Conservation (phyloP, 2,888 invertebrate genomes). For the Zygothrica quintamaculata region DNA sequence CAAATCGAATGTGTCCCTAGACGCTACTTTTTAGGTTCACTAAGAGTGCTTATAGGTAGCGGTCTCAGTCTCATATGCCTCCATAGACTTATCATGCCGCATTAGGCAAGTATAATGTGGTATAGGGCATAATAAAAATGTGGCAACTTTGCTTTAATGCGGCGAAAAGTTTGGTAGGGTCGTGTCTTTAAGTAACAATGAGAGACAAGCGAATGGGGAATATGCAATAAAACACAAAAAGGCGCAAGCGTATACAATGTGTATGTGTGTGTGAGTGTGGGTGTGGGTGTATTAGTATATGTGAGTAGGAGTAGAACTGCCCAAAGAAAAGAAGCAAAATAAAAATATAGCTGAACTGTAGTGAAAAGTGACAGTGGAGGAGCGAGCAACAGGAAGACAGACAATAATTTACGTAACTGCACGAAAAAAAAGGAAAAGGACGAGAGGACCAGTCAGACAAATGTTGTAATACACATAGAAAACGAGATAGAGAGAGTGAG, state of each 20-base stretch:
- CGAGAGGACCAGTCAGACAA: conserved; percentile 42
- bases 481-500: not conserved
- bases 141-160: conserved; percentile 67
- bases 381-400: conserved; percentile 68
- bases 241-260: conserved; percentile 41
- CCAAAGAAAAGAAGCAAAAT: conserved; percentile 38
- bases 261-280: conserved; percentile 10
- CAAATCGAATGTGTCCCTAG: too few species aligned
- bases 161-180: conserved; percentile 30
- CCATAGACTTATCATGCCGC: not conserved
- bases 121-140: conserved; percentile 20
- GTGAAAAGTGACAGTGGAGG: conserved; percentile 70
- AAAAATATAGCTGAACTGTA: conserved; percentile 54
- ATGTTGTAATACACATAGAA: conserved; percentile 20
- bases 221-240: conserved; percentile 78
- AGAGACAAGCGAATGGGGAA: conserved; percentile 75
- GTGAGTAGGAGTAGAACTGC: conserved; percentile 5
- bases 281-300: conserved; percentile 20
- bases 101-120: too few species aligned
- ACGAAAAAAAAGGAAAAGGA: conserved; percentile 43
- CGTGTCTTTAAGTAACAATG: conserved; percentile 56
- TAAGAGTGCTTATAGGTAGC: too few species aligned
- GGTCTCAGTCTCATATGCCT: too few species aligned
- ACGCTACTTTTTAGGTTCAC: too few species aligned
- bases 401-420: conserved; percentile 78